Base-by-base conservation (phyloP, 2,113 vertebrate species). In the Trogon melanurus region DNA sequence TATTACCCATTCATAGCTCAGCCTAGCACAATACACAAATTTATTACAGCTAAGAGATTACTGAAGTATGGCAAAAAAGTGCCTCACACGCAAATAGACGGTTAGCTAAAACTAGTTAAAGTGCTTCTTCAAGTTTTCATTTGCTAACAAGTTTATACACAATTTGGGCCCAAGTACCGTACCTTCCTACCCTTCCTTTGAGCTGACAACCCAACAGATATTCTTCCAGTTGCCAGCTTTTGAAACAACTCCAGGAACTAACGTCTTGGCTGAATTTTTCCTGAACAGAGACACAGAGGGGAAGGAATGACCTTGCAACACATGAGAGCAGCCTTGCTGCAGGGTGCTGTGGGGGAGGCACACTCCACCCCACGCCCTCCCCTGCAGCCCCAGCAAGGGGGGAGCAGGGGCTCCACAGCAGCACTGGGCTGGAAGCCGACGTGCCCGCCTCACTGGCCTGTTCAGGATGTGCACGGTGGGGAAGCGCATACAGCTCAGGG, bases 361-460 rank as follows among this genome's bases (percentile, higher is more conserved):
- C 6, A 2, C 38, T 48, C 21, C 22, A 27, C 16, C 11, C 30
- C 26, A 7, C 2, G 34, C 26, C 30, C 27, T 50, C 17, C 61
- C 12, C 50, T 51, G 27, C 20, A 2, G 4, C 38, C 58, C 48
- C 53, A n/a, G 71, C 34, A n/a, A 41, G 15, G 44, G 32, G 32
- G 32, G 22, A 71, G 58, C 64, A n/a, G 0, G 2, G 34, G 30
- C 64, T 57, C 13, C 38, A 10, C 1, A 1, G 38, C 62, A 61
- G 54, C 61, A 38, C 11, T 12, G 1, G 0, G 1, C 5, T 16
- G 57, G 78, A 30, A 84, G 67, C 67, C 51, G 45, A 2, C 0
- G 0, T 1, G 2, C 12, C 67, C 58, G 34, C 15, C 0, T 8
- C 41, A 1, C 27, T 27, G 56, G 50, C 19, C 5, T 66, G n/a